These are phyloP conservation scores for Steinernema feltiae DNA, from an alignment of 1,140 invertebrate genomes.

Conservation along the genomic window DNA sequence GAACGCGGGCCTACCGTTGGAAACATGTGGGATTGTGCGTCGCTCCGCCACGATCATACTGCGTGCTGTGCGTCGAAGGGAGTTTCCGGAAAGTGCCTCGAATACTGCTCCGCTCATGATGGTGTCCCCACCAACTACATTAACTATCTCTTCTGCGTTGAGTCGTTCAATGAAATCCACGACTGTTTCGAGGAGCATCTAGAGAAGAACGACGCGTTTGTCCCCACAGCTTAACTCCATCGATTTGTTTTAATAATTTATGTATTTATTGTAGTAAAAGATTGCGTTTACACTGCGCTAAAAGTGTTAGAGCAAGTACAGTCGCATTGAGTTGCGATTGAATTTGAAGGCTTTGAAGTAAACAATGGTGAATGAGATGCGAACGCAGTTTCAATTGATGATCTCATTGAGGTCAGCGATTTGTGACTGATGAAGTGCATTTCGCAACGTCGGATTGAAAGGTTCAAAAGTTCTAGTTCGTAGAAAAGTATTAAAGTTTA, in stretches of 20 bases:
- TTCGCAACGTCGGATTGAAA: too few species aligned
- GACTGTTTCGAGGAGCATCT: constrained; percentile 52
- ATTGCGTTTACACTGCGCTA: too few species aligned
- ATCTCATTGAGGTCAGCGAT: too few species aligned
- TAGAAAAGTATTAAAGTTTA: too few species aligned
- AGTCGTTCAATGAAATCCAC: constrained; percentile 54
- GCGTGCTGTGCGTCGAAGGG: constrained; percentile 52
- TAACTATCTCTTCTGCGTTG: constrained; percentile 54
- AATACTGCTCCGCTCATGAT: constrained; percentile 56
- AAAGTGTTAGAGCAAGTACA: too few species aligned
- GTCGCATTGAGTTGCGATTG: too few species aligned
- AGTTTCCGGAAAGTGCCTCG: constrained; percentile 52
- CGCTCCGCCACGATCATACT: constrained; percentile 52
- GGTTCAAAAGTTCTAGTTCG: too few species aligned
- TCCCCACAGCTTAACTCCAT: neutral
- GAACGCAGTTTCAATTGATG: too few species aligned
- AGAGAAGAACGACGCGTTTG: constrained; percentile 29
- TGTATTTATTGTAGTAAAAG: too few species aligned
- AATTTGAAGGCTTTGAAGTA: too few species aligned
- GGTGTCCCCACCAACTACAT: constrained; percentile 56
- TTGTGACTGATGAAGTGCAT: too few species aligned
- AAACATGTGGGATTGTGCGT: constrained; percentile 57
- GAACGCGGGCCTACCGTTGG: constrained; percentile 54
- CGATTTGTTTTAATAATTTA: neutral
- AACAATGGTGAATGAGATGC: too few species aligned